A percentile compares a stretch with the other conserved stretches of the same genome.
phyloP scores from a whole-genome alignment of 2,888 invertebrate species.

The Chirona hameri region DNA sequence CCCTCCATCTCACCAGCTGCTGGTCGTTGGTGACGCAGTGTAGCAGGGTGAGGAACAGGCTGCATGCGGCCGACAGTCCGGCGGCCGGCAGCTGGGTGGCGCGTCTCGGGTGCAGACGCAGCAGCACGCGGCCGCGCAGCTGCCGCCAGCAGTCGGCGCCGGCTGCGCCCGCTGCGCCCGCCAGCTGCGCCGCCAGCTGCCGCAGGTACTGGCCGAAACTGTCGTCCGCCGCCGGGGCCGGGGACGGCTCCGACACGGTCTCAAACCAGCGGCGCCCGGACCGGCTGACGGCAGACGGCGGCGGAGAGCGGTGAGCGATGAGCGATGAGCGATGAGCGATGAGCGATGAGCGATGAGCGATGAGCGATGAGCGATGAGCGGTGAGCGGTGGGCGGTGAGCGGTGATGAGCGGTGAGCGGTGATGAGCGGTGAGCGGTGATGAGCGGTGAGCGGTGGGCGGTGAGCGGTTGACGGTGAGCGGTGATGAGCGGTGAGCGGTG shows the following conservation, averaged over 20 bases:
- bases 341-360: too few species aligned
- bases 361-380: too few species aligned
- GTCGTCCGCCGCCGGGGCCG: background rate
- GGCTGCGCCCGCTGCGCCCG: background rate
- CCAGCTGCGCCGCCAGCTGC: slow-evolving; percentile 13
- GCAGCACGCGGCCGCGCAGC: slow-evolving; percentile 24
- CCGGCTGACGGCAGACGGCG: background rate
- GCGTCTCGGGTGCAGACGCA: background rate
- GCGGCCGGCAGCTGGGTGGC: background rate
- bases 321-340: too few species aligned
- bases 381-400: too few species aligned
- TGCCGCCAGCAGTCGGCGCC: slow-evolving; percentile 11
- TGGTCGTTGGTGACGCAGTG: background rate
- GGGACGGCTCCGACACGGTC: background rate
- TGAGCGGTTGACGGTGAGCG: too few species aligned
- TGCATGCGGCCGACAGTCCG: background rate
- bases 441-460: too few species aligned
- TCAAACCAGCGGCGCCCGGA: background rate
- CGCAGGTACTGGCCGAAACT: slow-evolving; percentile 25
- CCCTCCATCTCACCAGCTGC: background rate
- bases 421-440: too few species aligned
- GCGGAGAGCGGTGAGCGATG: too few species aligned
- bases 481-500: too few species aligned
- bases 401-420: too few species aligned
- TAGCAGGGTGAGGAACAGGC: background rate